Base-by-base conservation (phyloP, 2,888 invertebrate species). In the Cheilosia vernalis region DNA sequence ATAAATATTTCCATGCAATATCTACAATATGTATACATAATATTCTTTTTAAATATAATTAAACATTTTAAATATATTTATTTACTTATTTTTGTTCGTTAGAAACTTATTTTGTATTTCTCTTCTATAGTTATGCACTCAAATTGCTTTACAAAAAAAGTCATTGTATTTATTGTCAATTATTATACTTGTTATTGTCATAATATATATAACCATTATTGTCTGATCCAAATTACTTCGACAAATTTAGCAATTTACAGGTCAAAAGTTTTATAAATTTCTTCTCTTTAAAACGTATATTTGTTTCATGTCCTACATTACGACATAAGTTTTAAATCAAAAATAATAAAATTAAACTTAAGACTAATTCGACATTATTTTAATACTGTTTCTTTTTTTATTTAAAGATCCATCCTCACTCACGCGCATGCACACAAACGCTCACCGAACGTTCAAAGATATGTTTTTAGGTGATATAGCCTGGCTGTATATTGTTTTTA, bases 391-490 rank as follows among this genome's bases (percentile, higher is more conserved):
- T 56, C n/a, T 49, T 58, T 33, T 5, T 27, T 27, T 6, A 27
- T 64, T 51, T 33, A 5, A 44, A 77, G 64, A 85, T 81, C 76
- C 85, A 85, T 77, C 76, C 70, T 67, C 60, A 80, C 56, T 72
- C 85, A 81, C 76, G 44, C 85, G 64, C 76, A 81, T 76, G 72
- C 81, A 76, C 60, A 77, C 84, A 80, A 72, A 70, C 61, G 60
- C 79, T 80, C 84, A 84, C 80, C 80, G 73, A 74, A 84, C 85
- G 85, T 60, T 91, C 91, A 90, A 90, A 92, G 92, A 92, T 92
- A 92, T 92, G 92, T 92, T 90, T 92, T 90, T 90, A 90, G 90
- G 90, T 91, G 92, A 91, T 92, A 92, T 91, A 90, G 91, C 92
- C 91, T 92, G 92, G 91, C 91, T 91, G 89, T 88, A 87, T 87